Evolutionary conservation across 1,140 invertebrate genomes (phyloP).

Genomic region (Drosophila rufa): DNA sequence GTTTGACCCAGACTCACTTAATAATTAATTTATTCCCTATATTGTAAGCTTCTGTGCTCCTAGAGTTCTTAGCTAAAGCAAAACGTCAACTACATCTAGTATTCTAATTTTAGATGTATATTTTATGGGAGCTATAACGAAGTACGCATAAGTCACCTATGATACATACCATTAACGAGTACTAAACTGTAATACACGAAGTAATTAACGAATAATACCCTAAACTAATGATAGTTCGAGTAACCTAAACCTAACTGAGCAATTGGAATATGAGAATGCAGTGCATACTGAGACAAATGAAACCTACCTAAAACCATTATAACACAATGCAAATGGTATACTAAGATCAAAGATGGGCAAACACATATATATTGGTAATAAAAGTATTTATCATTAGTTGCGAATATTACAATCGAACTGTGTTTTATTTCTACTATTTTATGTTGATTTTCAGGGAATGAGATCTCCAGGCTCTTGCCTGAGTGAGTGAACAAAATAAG

Average conservation of each 20-base stretch:
- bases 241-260: constrained; percentile 37
- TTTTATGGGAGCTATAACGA: constrained; percentile 26
- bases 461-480: too few relatives aligned
- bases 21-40: constrained; percentile 25
- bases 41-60: constrained; percentile 17
- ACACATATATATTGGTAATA: constrained; percentile 47
- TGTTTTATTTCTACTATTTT: not conserved
- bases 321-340: constrained; percentile 27
- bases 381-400: constrained; percentile 78
- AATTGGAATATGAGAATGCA: constrained; percentile 40
- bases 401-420: constrained; percentile 27
- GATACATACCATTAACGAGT: constrained; percentile 56
- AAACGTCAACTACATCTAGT: constrained; percentile 43
- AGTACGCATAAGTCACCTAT: constrained; percentile 33
- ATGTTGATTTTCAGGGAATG: too few relatives aligned
- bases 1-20: not conserved
- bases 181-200: constrained; percentile 6
- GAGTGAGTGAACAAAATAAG: too few relatives aligned
- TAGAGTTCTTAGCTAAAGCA: constrained; percentile 27
- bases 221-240: constrained; percentile 37
- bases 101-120: constrained; percentile 52
- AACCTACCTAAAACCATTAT: constrained; percentile 34
- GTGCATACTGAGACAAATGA: constrained; percentile 57
- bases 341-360: constrained; percentile 44
- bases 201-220: constrained; percentile 10